phyloP scores from a whole-genome alignment of 2,113 vertebrate species.

The Sarotherodon lohbergeri region DNA sequence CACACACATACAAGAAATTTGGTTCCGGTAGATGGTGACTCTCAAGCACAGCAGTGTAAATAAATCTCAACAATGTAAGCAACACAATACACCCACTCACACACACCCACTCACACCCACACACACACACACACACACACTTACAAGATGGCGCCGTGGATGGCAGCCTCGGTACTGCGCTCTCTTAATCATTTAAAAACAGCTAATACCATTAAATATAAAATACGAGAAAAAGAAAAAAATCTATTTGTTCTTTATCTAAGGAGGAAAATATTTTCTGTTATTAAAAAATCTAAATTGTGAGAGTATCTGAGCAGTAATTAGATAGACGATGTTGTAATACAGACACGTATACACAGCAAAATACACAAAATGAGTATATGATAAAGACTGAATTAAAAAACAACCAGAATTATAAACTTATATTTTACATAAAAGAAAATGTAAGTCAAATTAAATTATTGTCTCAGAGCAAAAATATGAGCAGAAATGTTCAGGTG shows the following conservation, averaged over 20 bases:
- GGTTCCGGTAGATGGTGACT: too few species aligned
- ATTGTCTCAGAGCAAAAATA: neutral
- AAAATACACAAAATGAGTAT: neutral
- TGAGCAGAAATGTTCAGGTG: neutral
- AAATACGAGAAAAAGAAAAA: neutral
- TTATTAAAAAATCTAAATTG: neutral
- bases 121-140: too few species aligned
- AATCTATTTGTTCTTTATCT: neutral
- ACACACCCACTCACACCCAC: too few species aligned
- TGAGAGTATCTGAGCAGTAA: rapidly evolving
- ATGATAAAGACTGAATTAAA: neutral
- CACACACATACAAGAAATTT: too few species aligned
- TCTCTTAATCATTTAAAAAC: neutral
- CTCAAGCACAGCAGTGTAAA: too few species aligned
- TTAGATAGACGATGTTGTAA: neutral
- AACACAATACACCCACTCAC: too few species aligned
- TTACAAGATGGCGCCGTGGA: too few species aligned
- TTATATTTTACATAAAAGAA: rapidly evolving
- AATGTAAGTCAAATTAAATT: neutral
- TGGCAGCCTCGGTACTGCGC: too few species aligned
- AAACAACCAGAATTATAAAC: neutral
- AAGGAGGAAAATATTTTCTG: neutral
- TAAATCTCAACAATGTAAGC: too few species aligned
- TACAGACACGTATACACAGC: rapidly evolving
- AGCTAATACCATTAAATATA: neutral